These are phyloP conservation scores for Chymomyza costata DNA, from an alignment of 1,140 invertebrate species.

Conservation along the genomic window DNA sequence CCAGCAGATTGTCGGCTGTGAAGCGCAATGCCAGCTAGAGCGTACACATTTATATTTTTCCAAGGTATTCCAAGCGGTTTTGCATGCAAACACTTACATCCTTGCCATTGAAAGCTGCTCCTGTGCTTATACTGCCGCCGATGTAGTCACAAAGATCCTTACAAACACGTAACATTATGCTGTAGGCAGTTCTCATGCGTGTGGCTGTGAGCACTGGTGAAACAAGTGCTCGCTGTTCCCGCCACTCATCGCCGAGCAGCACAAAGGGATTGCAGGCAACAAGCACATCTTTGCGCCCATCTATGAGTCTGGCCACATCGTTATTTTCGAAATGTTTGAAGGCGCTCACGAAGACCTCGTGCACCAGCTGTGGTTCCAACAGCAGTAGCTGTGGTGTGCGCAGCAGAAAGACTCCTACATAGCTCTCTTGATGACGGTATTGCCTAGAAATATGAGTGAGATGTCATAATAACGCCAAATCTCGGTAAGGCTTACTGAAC, in stretches of 20 bases:
- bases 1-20: slow-evolving; percentile 77
- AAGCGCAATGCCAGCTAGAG: slow-evolving; percentile 74
- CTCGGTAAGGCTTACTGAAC: no score
- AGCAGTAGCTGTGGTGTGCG: slow-evolving; percentile 75
- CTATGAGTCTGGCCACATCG: slow-evolving; percentile 61
- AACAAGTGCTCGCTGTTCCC: slow-evolving; percentile 76
- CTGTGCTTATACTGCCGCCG: neutral
- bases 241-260: slow-evolving; percentile 77
- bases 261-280: slow-evolving; percentile 76
- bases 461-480: no score
- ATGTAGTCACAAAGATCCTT: slow-evolving; percentile 44
- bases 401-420: slow-evolving; percentile 75
- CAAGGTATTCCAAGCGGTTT: neutral
- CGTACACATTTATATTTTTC: neutral
- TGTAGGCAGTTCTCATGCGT: slow-evolving; percentile 54
- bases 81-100: slow-evolving; percentile 36
- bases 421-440: slow-evolving; percentile 42
- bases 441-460: slow-evolving; percentile 15
- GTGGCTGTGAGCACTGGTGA: slow-evolving; percentile 77
- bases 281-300: slow-evolving; percentile 72
- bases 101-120: slow-evolving; percentile 29
- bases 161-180: slow-evolving; percentile 52
- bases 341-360: slow-evolving; percentile 76
- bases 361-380: slow-evolving; percentile 76
- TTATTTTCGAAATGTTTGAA: slow-evolving; percentile 75